phyloP scores from a whole-genome alignment of 1,140 invertebrate genomes.

The Drosophila ohnishii region DNA sequence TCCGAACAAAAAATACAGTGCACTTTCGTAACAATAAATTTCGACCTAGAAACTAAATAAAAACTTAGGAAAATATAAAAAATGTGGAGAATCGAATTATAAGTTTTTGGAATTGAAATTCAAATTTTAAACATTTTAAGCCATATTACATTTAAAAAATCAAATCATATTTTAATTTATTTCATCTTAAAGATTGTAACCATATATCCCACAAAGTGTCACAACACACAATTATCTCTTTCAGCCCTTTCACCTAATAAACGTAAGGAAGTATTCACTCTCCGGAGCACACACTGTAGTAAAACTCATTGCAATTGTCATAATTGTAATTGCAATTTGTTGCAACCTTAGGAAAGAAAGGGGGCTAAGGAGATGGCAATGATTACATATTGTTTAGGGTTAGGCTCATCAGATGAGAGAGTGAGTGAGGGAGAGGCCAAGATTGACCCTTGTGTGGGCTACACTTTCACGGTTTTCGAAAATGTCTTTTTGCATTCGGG shows the following conservation, averaged over 20 bases:
- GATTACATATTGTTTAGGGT: slow-evolving; percentile 25
- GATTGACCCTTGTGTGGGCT: slow-evolving; percentile 23
- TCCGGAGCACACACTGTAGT: not conserved
- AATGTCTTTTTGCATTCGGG: slow-evolving; percentile 57
- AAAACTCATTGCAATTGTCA: slow-evolving; percentile 42
- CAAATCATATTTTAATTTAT: not conserved
- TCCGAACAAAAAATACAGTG: slow-evolving; percentile 20
- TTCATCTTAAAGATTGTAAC: not conserved
- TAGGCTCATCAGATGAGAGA: slow-evolving; percentile 9
- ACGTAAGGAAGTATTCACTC: not conserved
- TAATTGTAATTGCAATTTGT: slow-evolving; percentile 54
- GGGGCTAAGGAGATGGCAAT: not conserved
- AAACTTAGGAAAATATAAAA: no score
- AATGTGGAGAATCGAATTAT: no score
- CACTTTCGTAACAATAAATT: not conserved
- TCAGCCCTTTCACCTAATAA: not conserved
- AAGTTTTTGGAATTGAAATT: no score
- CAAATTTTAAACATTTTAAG: no score
- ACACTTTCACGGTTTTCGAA: slow-evolving; percentile 66
- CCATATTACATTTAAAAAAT: no score
- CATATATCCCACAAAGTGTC: no score
- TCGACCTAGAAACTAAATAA: not conserved
- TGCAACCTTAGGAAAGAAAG: slow-evolving; percentile 31
- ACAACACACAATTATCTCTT: not conserved
- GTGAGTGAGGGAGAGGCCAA: not conserved